These are phyloP conservation scores for Leptinotarsa tumamoca DNA, from an alignment of 2,888 invertebrate genomes.

Conservation along the genomic window DNA sequence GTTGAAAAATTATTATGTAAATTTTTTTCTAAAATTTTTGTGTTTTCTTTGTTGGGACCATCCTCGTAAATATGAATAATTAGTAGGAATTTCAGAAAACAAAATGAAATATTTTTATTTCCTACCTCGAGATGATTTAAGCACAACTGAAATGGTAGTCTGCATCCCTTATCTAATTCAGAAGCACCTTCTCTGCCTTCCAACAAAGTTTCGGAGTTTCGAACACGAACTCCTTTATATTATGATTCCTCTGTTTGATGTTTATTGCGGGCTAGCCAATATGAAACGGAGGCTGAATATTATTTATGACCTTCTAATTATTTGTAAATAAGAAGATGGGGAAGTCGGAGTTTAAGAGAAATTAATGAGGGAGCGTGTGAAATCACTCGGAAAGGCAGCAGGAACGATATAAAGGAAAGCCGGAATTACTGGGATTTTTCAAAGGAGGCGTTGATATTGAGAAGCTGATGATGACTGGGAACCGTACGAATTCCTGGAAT, in stretches of 20 bases:
- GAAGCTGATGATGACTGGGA: background rate
- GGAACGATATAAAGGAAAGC: slow-evolving; percentile 36
- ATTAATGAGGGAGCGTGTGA: slow-evolving; percentile 49
- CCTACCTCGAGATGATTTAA: too few relatives aligned
- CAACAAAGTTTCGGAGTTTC: slow-evolving; percentile 10
- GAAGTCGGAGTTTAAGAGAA: slow-evolving; percentile 42
- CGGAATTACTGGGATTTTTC: background rate
- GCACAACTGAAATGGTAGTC: too few relatives aligned
- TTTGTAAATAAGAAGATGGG: slow-evolving; percentile 54
- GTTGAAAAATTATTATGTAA: too few relatives aligned
- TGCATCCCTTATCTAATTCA: background rate
- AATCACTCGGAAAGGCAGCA: slow-evolving; percentile 42
- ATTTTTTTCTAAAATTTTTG: too few relatives aligned
- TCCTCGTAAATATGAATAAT: too few relatives aligned
- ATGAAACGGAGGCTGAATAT: slow-evolving; percentile 53
- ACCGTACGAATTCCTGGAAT: background rate
- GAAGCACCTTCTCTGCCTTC: background rate
- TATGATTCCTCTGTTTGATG: slow-evolving; percentile 54
- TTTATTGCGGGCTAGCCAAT: slow-evolving; percentile 58
- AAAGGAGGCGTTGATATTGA: background rate
- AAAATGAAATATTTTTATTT: too few relatives aligned
- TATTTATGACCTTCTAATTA: slow-evolving; percentile 58
- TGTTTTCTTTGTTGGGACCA: too few relatives aligned
- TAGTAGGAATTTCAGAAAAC: too few relatives aligned
- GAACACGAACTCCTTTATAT: slow-evolving; percentile 16